Conservation (phyloP, 2,888 invertebrate species). For the Unio pictorum region DNA sequence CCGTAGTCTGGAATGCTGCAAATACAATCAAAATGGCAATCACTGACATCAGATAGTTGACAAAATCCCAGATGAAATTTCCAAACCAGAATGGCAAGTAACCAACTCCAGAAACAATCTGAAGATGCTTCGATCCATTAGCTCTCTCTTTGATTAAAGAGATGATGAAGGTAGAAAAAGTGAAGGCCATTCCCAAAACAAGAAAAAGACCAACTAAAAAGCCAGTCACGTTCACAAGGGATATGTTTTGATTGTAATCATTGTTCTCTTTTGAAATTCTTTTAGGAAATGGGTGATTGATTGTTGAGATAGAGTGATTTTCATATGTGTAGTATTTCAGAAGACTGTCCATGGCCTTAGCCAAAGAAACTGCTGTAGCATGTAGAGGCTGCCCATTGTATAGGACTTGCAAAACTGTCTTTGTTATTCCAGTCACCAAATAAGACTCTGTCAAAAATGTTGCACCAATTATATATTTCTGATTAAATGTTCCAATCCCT, state of each 20-base stretch:
- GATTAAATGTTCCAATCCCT: slow-evolving; percentile 67
- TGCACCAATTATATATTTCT: slow-evolving; percentile 66
- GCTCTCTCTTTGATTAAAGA: slow-evolving; percentile 56
- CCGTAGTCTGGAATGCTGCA: slow-evolving; percentile 78
- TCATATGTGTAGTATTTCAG: slow-evolving; percentile 22
- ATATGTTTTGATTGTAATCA: slow-evolving; percentile 6
- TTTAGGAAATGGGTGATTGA: slow-evolving; percentile 30
- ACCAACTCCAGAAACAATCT: slow-evolving; percentile 55
- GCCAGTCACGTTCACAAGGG: slow-evolving; percentile 15
- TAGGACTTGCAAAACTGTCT: slow-evolving; percentile 73
- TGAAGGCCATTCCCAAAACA: slow-evolving; percentile 61
- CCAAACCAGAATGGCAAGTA: slow-evolving; percentile 79
- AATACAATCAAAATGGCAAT: slow-evolving; percentile 77
- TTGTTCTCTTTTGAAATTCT: slow-evolving; percentile 11
- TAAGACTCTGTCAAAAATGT: slow-evolving; percentile 19
- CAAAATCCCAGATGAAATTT: slow-evolving; percentile 80
- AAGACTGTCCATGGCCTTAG: slow-evolving; percentile 59
- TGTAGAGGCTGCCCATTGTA: slow-evolving; percentile 87
- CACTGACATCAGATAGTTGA: slow-evolving; percentile 77
- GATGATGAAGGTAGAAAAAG: slow-evolving; percentile 54
- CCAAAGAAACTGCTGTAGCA: slow-evolving; percentile 79
- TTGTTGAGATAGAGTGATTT: slow-evolving; percentile 25
- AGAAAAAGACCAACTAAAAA: slow-evolving; percentile 42
- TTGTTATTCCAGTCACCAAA: slow-evolving; percentile 5
- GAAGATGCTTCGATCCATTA: slow-evolving; percentile 48